Evolutionary conservation across 2,888 invertebrate genomes (phyloP).

Genomic region (Pherbina coryleti): DNA sequence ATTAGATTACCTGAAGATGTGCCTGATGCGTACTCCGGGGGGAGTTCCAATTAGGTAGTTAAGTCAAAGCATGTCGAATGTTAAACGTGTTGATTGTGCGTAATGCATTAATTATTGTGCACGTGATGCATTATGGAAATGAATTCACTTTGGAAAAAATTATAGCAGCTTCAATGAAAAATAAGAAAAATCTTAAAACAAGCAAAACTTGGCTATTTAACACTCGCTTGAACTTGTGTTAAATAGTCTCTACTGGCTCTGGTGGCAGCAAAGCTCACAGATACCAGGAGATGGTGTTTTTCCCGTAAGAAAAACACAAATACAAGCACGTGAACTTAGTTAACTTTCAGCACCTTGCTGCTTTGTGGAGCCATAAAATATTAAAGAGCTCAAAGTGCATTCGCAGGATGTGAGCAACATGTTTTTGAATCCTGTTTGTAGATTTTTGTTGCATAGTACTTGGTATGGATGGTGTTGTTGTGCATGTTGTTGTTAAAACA

Average conservation of each 20-base stretch:
- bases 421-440: not conserved
- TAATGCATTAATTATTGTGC: conserved; percentile 12
- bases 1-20: not conserved
- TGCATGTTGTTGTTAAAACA: not conserved
- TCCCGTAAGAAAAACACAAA: not conserved
- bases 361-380: conserved; percentile 16
- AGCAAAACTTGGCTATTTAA: not conserved
- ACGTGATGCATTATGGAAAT: not conserved
- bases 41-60: not conserved
- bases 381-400: conserved; percentile 32
- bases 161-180: not conserved
- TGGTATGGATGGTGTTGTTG: not conserved
- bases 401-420: not conserved
- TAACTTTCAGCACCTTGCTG: not conserved
- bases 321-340: not conserved
- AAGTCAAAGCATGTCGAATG: not conserved
- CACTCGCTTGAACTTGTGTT: too few relatives aligned
- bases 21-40: not conserved
- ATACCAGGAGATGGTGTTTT: not conserved
- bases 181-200: not conserved
- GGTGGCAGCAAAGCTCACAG: not conserved
- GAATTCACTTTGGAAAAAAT: too few relatives aligned
- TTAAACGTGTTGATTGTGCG: conserved; percentile 6
- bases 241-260: too few relatives aligned
- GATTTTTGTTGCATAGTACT: not conserved